phyloP scores from a whole-genome alignment of 2,888 invertebrate genomes.

The Thera obeliscata region DNA sequence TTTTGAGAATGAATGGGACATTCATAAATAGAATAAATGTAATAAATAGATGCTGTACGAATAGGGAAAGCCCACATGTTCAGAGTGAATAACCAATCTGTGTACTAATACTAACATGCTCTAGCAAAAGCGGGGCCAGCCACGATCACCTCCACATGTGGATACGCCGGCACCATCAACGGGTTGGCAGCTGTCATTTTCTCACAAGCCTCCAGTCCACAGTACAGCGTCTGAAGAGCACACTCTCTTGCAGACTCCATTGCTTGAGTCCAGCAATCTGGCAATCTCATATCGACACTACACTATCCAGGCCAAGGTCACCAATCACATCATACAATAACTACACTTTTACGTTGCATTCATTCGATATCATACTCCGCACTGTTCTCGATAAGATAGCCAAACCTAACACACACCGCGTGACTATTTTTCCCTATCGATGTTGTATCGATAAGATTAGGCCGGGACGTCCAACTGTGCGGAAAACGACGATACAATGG shows the following conservation, averaged over 20 bases:
- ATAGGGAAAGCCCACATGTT: not conserved
- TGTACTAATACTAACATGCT: constrained; percentile 60
- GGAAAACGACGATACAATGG: constrained; percentile 45
- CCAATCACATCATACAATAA: constrained; percentile 38
- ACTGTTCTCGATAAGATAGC: constrained; percentile 51
- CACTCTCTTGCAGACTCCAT: constrained; percentile 67
- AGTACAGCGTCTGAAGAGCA: constrained; percentile 65
- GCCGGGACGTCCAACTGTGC: constrained; percentile 59
- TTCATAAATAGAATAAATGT: too few species aligned
- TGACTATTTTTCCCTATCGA: constrained; percentile 62
- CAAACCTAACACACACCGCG: constrained; percentile 65
- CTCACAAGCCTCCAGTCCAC: constrained; percentile 65
- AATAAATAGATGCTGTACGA: too few species aligned
- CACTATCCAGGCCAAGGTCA: constrained; percentile 46
- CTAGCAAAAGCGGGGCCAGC: constrained; percentile 65
- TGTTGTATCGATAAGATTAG: constrained; percentile 68
- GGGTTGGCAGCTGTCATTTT: constrained; percentile 61
- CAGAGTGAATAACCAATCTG: not conserved
- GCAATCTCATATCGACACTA: constrained; percentile 52
- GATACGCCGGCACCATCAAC: constrained; percentile 66
- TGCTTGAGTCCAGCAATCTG: constrained; percentile 60
- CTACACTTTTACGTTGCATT: constrained; percentile 41
- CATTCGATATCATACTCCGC: constrained; percentile 49
- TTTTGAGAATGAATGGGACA: not conserved
- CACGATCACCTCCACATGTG: constrained; percentile 68